Evolutionary conservation across 53 echinoderm and acorn worm genomes (phyloP).

Genomic region (Pentamera pediparva): DNA sequence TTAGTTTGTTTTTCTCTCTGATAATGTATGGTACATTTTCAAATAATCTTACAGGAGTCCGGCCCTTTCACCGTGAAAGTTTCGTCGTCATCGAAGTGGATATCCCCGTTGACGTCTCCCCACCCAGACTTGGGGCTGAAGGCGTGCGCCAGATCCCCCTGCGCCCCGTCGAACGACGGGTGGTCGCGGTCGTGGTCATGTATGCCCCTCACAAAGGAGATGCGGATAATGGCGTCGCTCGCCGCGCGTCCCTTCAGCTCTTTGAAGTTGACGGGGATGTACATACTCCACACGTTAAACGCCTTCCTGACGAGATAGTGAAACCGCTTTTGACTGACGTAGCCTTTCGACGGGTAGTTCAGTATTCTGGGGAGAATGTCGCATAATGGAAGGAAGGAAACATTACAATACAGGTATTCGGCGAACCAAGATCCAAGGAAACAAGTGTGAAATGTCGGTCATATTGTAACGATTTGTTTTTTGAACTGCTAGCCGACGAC

Average conservation of each 20-base stretch:
- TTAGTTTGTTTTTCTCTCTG: too few species aligned
- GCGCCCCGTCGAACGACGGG: slow-evolving; percentile 78
- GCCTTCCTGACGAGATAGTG: slow-evolving; percentile 54
- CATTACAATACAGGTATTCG: too few species aligned
- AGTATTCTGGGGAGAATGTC: too few species aligned
- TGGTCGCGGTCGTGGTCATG: slow-evolving; percentile 74
- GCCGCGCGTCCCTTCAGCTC: slow-evolving; percentile 42
- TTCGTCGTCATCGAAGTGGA: slow-evolving; percentile 93
- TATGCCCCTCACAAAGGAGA: slow-evolving; percentile 64
- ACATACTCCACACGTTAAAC: slow-evolving; percentile 69
- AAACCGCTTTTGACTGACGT: slow-evolving; percentile 36
- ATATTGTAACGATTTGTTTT: too few species aligned
- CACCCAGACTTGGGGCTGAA: slow-evolving; percentile 86
- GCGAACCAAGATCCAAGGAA: too few species aligned
- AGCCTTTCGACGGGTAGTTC: slow-evolving; percentile 54
- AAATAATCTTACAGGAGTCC: too few species aligned
- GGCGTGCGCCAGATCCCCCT: slow-evolving; percentile 88
- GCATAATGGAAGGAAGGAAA: too few species aligned
- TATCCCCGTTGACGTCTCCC: slow-evolving; percentile 87
- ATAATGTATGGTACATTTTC: too few species aligned
- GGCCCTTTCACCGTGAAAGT: slow-evolving; percentile 64
- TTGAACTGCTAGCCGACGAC: too few species aligned
- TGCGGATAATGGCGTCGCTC: slow-evolving; percentile 56
- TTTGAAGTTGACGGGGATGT: slow-evolving; percentile 66
- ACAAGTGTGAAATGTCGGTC: too few species aligned